phyloP scores from a whole-genome alignment of 2,797 vertebrate species.

The Borostomias antarcticus region DNA sequence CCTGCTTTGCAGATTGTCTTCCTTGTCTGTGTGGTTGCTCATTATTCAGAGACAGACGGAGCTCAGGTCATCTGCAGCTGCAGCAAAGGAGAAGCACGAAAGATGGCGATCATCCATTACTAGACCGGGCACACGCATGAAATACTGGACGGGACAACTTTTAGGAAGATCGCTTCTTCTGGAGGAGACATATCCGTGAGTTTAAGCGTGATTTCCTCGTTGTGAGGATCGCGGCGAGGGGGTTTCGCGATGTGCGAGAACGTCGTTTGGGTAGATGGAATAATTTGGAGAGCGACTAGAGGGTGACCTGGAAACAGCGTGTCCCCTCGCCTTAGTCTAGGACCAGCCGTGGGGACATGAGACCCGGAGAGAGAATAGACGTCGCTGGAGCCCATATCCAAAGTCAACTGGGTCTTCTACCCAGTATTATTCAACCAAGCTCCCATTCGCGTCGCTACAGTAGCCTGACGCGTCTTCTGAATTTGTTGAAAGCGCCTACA shows the following conservation, averaged over 20 bases:
- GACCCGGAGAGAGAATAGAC: constrained; percentile 74
- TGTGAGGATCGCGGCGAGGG: constrained; percentile 60
- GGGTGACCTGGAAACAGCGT: constrained; percentile 79
- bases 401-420: constrained; percentile 76
- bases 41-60: constrained; percentile 99
- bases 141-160: constrained; percentile 94
- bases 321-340: constrained; percentile 62
- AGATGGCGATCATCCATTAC: constrained; percentile 99
- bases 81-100: constrained; percentile 89
- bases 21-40: constrained; percentile 95
- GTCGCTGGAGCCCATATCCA: constrained; percentile 59
- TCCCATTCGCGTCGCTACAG: constrained; percentile 52
- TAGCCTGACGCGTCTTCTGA: constrained; percentile 62
- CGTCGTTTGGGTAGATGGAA: constrained; percentile 74
- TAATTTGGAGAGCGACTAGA: constrained; percentile 76
- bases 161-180: constrained; percentile 75
- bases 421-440: constrained; percentile 58
- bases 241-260: constrained; percentile 74
- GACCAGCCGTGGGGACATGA: constrained; percentile 73
- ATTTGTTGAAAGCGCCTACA: constrained; percentile 67
- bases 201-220: constrained; percentile 63
- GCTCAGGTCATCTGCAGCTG: constrained; percentile 99
- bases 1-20: constrained; percentile 98
- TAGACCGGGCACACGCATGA: constrained; percentile 96
- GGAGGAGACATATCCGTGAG: constrained; percentile 76